A percentile compares a stretch with the other conserved stretches of the same genome.
Conservation (phyloP, 2,797 vertebrate species). For the Hydrolagus colliei region DNA sequence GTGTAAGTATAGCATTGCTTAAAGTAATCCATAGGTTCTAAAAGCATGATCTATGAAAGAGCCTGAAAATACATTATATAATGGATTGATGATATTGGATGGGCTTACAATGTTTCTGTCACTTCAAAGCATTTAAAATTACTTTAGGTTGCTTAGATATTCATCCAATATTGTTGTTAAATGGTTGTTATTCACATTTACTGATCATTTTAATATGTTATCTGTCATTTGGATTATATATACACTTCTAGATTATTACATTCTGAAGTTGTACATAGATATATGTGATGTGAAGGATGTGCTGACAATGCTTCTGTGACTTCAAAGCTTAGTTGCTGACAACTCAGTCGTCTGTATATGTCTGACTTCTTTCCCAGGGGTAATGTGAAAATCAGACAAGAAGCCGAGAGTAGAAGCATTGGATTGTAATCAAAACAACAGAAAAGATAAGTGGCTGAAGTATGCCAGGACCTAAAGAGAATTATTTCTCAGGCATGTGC, state of each 20-base stretch:
- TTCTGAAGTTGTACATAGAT: too few species aligned
- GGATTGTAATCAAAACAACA: conserved; percentile 6
- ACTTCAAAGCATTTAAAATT: background rate
- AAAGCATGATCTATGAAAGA: background rate
- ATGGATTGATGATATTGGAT: background rate
- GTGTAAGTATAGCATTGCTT: background rate
- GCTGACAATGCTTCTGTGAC: background rate
- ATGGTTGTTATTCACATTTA: too few species aligned
- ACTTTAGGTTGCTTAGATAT: too few species aligned
- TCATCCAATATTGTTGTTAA: too few species aligned
- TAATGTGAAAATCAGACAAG: background rate
- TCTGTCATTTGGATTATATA: too few species aligned
- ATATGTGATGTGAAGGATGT: background rate
- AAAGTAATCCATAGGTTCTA: background rate
- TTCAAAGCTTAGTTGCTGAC: background rate
- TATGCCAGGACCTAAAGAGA: background rate
- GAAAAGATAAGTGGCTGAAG: conserved; percentile 12
- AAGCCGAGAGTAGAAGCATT: background rate
- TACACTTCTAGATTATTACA: too few species aligned
- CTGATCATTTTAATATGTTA: too few species aligned
- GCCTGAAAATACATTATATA: background rate
- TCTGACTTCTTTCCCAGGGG: background rate
- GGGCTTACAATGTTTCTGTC: background rate
- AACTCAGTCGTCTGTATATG: background rate
- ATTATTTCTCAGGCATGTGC: background rate